A percentile compares a stretch with the other conserved stretches of the same genome.
phyloP scores from a whole-genome alignment of 2,888 invertebrate species.

The Orgyia antiqua region DNA sequence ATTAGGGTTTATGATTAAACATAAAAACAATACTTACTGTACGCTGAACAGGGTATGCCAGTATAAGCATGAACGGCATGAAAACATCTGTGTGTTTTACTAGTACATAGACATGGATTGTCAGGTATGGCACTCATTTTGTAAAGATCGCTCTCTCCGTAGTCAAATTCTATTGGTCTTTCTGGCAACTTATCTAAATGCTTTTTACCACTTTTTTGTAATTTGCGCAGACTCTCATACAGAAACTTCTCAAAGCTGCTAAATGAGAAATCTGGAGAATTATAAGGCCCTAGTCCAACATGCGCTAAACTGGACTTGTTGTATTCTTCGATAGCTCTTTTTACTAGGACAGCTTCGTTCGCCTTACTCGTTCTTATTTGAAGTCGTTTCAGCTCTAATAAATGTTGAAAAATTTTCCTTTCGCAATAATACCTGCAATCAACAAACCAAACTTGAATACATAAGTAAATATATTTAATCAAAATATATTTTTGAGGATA shows the following conservation, averaged over 20 bases:
- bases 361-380: constrained; percentile 94
- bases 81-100: constrained; percentile 92
- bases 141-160: constrained; percentile 74
- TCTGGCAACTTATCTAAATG: constrained; percentile 81
- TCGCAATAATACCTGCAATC: constrained; percentile 90
- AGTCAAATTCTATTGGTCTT: constrained; percentile 69
- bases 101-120: constrained; percentile 89
- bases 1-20: too few species aligned
- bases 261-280: constrained; percentile 82
- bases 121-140: constrained; percentile 81
- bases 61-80: constrained; percentile 96
- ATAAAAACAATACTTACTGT: constrained; percentile 84
- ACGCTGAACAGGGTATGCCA: constrained; percentile 91
- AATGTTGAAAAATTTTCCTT: constrained; percentile 94
- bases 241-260: constrained; percentile 92
- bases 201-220: constrained; percentile 84
- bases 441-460: too few species aligned
- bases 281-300: constrained; percentile 81
- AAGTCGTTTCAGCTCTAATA: constrained; percentile 92
- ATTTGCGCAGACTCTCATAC: constrained; percentile 88
- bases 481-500: background rate
- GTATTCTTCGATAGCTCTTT: constrained; percentile 91
- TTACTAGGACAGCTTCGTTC: constrained; percentile 92
- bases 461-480: background rate
- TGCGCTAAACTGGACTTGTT: constrained; percentile 85